Evolutionary conservation across 2,113 vertebrate species (phyloP), one percentile per base, ranked within the genome.

Genomic region (Pluvianellus socialis): DNA sequence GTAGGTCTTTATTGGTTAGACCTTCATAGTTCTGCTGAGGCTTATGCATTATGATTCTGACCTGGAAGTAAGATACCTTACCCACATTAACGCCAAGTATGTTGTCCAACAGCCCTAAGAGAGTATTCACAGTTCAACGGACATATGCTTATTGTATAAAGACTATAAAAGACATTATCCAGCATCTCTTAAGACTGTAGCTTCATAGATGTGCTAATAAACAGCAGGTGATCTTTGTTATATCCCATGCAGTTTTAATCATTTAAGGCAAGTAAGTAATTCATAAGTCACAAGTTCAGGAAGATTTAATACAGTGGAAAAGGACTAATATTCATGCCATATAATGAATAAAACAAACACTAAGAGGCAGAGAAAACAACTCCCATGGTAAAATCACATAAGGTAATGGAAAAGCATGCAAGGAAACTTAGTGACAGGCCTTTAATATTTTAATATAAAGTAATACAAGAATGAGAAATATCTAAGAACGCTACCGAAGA

Each of bases 391-490:
- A 92, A 91, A 92, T 89, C 56, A 61, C 50, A 12, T 21, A 45
- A 74, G 47, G 40, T 59, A 75, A 47, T 63, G 52, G 47, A 68
- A 87, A 81, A 85, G 16, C 18, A 23, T 87, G 71, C 49, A 72
- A 67, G 30, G 35, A 9, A 87, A 52, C 38, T 75, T 62, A 67
- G 56, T 61, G 83, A 42, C 68, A 94, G 33, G 22, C 52, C 15
- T 80, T 89, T 87, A 79, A 75, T 81, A 90, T 95, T 96, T 91
- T 94, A 87, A 88, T 62, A 40, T 59, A 90, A 90, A 82, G 56
- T 75, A 82, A 75, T 35, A 44, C 10, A 90, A 89, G 53, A 91
- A 71, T 59, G 20, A 96, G 45, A 82, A 94, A 93, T 72, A 88
- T 13, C 45, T 75, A 75, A 62, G 49, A 91, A 82, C 14, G 14